Evolutionary conservation across 1,140 invertebrate genomes (phyloP), one percentile per base, ranked within the genome.

Genomic region (Papilio aristodemus): DNA sequence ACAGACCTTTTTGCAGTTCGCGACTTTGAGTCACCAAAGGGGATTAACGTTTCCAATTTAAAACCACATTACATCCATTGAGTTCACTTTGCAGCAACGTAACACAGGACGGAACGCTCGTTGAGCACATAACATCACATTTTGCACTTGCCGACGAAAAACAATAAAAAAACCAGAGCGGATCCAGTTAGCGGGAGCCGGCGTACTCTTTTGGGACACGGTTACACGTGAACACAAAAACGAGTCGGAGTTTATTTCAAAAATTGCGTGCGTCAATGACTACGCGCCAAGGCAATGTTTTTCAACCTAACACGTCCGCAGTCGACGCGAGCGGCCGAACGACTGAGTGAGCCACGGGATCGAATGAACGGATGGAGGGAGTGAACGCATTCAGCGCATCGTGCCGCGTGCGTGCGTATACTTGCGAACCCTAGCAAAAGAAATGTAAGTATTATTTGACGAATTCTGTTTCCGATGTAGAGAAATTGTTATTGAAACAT

Each of bases 101-200:
- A 85, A 84, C 83, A 89, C 83, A 84, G 77, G 78, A 79, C 76
- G 77, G 80, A 71, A 85, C 81, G 85, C 75, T 84, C 74, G 76
- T 78, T 82, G 78, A 83, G 69, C 86, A 90, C 86, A 83, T 79
- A 83, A 83, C 78, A 88, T 88, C 88, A 90, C 88, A 90, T 90
- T 90, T 88, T 88, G 81, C 86, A 88, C 86, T 83, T 78, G 71
- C 72, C 70, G 74, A 75, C 72, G 73, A 74, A 75, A 81, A 82
- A 84, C 79, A 84, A 79, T 79, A 77, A 74, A 73, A 79, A 76
- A 82, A 79, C 79, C 73, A 72, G 74, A 75, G 64, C 59, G 71
- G 72, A 85, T 86, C 79, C 85, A 85, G 84, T 85, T 79, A 76
- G 68, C 72, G 62, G 71, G 75, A 73, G 69, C 72, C 60, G 71